A percentile compares a stretch with the other conserved stretches of the same genome.
These are phyloP conservation scores for Odocoileus virginianus DNA, from an alignment of 2,113 vertebrate species.

Conservation along the genomic window DNA sequence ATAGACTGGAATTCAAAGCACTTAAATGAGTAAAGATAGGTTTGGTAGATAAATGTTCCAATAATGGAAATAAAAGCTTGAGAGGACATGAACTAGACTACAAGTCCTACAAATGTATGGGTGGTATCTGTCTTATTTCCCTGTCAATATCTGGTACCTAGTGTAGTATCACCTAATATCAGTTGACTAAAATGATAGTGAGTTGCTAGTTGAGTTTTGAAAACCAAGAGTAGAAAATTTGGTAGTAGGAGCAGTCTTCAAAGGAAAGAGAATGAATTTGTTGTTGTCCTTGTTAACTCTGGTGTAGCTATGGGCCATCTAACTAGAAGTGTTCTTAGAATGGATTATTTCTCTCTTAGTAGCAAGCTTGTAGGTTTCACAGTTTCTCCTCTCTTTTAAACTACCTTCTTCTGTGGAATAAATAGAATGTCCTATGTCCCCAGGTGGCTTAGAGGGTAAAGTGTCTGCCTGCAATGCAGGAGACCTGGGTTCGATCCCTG, in stretches of 20 bases:
- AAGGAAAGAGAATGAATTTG: not conserved
- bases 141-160: not conserved
- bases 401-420: not conserved
- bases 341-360: not conserved
- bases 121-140: not conserved
- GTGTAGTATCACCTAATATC: not conserved
- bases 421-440: not conserved
- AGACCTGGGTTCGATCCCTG: too few species aligned
- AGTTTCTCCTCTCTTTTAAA: not conserved
- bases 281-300: not conserved
- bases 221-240: not conserved
- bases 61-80: not conserved
- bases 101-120: not conserved
- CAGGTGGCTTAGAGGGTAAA: too few species aligned
- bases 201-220: not conserved
- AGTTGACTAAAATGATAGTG: not conserved
- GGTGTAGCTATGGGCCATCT: not conserved
- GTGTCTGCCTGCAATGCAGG: too few species aligned
- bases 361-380: not conserved
- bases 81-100: not conserved
- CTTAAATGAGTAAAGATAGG: not conserved
- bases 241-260: not conserved
- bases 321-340: not conserved
- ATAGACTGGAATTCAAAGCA: not conserved
- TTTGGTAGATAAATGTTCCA: not conserved